Evolutionary conservation across 2,888 invertebrate species (phyloP), one percentile per base, ranked within the genome.

Genomic region (Campaea margaritaria): DNA sequence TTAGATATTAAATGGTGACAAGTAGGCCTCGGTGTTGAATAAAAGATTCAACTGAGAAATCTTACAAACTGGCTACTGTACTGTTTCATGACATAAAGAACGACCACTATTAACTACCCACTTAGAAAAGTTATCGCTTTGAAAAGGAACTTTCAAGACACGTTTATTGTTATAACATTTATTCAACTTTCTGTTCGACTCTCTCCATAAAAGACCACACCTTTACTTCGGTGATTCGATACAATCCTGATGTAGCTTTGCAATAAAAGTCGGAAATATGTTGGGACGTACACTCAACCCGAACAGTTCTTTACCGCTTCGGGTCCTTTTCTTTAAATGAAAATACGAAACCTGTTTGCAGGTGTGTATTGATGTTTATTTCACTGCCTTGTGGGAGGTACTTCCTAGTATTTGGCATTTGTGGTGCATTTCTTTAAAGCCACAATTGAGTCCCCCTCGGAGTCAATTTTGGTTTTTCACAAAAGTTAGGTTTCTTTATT

Each of bases 181-280:
- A 36, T n/a, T 11, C 10, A 9, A 34, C 15, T 41, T 34, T 43
- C 21, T 21, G 21, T 43, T 16, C 12, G 10, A 8, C 16, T 36
- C 58, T 67, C 70, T 62, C 28, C 7, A 14, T 31, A 42, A 45
- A 31, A 10, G 34, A 55, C 72, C 68, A 28, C 53, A 54, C 65
- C 62, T 64, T 62, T 68, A 65, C 58, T 60, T 67, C 60, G 61
- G 58, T 63, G 69, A 70, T 77, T 73, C 74, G 74, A 77, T 77
- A 76, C 75, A 72, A 73, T 72, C 72, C 70, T 74, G 72, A 75
- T 74, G 76, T 76, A 75, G 72, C 68, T 64, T 67, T 60, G 70
- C 71, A 75, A 78, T 79, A 78, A 81, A 79, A 76, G 73, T 74
- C 72, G 71, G 71, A 68, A 74, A 74, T 72, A 78, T 75, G 74